A percentile compares a stretch with the other conserved stretches of the same genome.
phyloP scores from a whole-genome alignment of 2,888 invertebrate genomes.

The Stenichneumon culpator region DNA sequence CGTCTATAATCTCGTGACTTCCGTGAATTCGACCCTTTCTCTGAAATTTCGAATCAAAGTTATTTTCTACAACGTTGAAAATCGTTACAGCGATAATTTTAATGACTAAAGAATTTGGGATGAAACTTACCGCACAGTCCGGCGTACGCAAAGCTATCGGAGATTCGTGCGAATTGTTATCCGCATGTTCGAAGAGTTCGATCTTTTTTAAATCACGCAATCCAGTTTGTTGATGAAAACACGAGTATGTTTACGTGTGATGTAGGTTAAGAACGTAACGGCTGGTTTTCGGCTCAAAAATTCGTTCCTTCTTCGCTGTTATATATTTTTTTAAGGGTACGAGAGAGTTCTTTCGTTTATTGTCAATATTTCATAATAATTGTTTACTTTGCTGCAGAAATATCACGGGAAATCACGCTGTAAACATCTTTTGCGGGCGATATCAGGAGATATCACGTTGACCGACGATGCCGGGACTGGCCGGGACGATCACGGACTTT shows the following conservation, averaged over 20 bases:
- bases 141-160: neutral
- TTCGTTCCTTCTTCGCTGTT: neutral
- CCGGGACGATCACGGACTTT: neutral
- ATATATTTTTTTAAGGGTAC: neutral
- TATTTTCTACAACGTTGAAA: neutral
- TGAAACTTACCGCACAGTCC: neutral
- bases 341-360: neutral
- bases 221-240: neutral
- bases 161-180: neutral
- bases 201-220: neutral
- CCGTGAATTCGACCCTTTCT: neutral
- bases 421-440: neutral
- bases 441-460: neutral
- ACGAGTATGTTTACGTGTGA: neutral
- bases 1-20: neutral
- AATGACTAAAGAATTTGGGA: neutral
- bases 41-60: neutral
- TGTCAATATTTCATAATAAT: neutral
- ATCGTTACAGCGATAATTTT: neutral
- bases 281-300: neutral
- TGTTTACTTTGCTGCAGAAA: neutral
- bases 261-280: neutral
- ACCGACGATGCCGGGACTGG: slow-evolving; percentile 10
- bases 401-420: neutral
- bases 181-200: neutral